Percentiles rank a stretch among this genome's conserved stretches.
These are phyloP conservation scores for Orchestes rusci DNA, from an alignment of 2,888 invertebrate genomes.

Conservation along the genomic window DNA sequence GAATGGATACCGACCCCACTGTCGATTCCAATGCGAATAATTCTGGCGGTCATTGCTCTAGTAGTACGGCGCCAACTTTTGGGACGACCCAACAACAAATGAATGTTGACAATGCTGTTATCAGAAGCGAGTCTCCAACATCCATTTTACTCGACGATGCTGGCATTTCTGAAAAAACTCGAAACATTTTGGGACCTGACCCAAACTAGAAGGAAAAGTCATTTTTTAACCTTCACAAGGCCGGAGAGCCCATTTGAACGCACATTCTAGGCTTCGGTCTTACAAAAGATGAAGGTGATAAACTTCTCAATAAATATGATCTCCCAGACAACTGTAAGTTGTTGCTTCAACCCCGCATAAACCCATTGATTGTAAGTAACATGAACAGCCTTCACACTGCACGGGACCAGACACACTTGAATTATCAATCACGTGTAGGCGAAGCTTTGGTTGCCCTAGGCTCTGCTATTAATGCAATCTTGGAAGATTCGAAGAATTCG, in stretches of 20 bases:
- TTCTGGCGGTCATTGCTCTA: not conserved
- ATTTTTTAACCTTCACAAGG: not conserved
- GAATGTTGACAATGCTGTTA: too few species aligned
- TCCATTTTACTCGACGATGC: not conserved
- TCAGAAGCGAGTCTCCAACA: not conserved
- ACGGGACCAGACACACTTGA: conserved; percentile 5
- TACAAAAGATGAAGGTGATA: not conserved
- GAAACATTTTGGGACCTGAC: not conserved
- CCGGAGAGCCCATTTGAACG: not conserved
- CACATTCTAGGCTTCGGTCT: not conserved
- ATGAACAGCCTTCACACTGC: not conserved
- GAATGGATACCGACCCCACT: too few species aligned
- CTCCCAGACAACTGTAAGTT: conserved; percentile 1
- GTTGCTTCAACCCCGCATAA: not conserved
- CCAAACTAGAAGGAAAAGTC: not conserved
- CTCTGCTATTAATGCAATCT: too few species aligned
- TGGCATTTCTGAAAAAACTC: not conserved
- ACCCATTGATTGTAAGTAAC: not conserved
- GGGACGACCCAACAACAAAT: too few species aligned
- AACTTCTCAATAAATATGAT: not conserved
- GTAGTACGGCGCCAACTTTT: too few species aligned
- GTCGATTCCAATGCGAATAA: not conserved
- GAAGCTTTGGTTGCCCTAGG: not conserved
- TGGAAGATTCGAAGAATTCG: not conserved
- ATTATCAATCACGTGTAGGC: conserved; percentile 5